A percentile compares a stretch with the other conserved stretches of the same genome.
Conservation (phyloP, 2,888 invertebrate species). For the Nowickia ferox region DNA sequence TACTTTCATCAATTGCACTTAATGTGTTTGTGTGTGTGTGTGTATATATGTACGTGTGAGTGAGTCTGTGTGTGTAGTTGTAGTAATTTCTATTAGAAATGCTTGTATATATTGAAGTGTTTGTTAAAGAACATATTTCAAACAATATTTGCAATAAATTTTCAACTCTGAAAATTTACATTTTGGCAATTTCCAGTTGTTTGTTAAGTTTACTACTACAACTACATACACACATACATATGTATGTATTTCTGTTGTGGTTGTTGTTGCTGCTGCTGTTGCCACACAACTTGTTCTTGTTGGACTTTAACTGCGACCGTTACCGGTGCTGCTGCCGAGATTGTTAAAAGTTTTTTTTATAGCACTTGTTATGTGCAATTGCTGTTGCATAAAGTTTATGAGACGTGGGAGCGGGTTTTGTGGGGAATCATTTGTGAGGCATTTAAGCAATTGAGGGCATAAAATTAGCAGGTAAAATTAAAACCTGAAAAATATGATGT, state of each 20-base stretch:
- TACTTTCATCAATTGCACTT: constrained; percentile 16
- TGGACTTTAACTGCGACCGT: constrained; percentile 20
- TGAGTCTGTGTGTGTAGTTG: background rate
- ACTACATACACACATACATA: background rate
- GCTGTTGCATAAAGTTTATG: constrained; percentile 48
- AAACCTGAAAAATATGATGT: background rate
- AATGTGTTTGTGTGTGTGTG: background rate
- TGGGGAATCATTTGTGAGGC: background rate
- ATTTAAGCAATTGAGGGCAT: background rate
- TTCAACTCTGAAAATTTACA: constrained; percentile 78
- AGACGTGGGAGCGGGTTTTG: background rate
- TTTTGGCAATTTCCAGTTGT: constrained; percentile 81
- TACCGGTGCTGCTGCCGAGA: constrained; percentile 49
- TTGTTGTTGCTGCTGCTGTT: background rate
- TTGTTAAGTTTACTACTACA: constrained; percentile 48
- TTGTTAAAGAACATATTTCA: constrained; percentile 66
- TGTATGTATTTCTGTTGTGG: background rate
- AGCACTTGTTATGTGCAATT: constrained; percentile 25
- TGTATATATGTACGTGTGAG: background rate
- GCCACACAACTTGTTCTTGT: constrained; percentile 1
- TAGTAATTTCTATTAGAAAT: constrained; percentile 40
- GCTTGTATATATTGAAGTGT: constrained; percentile 11
- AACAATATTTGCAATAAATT: constrained; percentile 72
- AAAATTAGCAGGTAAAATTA: background rate
- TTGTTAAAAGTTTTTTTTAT: constrained; percentile 42